A percentile compares a stretch with the other conserved stretches of the same genome.
These are phyloP conservation scores for Hippopotamyrus pictus DNA, from an alignment of 2,797 vertebrate genomes.

Conservation along the genomic window DNA sequence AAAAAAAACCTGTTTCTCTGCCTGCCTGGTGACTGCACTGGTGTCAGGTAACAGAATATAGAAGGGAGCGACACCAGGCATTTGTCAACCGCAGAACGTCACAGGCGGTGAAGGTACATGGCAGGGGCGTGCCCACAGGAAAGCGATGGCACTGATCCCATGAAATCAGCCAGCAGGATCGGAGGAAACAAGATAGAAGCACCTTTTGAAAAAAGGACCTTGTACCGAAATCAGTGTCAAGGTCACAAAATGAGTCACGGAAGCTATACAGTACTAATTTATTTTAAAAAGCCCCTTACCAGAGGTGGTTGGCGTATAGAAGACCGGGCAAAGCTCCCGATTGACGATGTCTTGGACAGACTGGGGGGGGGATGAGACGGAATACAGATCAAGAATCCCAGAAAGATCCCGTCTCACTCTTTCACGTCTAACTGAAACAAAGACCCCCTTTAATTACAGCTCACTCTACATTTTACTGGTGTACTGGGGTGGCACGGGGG, in stretches of 20 bases:
- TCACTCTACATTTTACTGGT: neutral
- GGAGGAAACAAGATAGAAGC: neutral
- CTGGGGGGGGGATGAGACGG: constrained; percentile 41
- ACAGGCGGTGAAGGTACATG: neutral
- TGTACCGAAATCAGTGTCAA: neutral
- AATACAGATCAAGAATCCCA: neutral
- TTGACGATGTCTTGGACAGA: constrained; percentile 44
- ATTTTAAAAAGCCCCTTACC: constrained; percentile 48
- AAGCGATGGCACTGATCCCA: neutral
- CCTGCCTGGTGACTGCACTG: neutral
- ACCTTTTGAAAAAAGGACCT: neutral
- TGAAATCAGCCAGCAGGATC: neutral
- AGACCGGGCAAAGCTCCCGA: constrained; percentile 66
- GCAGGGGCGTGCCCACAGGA: neutral
- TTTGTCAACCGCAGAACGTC: neutral
- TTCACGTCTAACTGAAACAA: neutral
- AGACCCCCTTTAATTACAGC: neutral
- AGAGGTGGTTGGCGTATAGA: constrained; percentile 53
- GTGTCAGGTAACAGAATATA: neutral
- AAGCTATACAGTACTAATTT: neutral
- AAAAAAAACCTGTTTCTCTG: constrained; percentile 15
- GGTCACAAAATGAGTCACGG: neutral
- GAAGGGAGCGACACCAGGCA: neutral
- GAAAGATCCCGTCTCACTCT: neutral
- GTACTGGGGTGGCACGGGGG: neutral